Percentiles rank a stretch among this genome's conserved stretches.
Conservation (phyloP, 2,797 vertebrate species). For the Dendrocincla fuliginosa region DNA sequence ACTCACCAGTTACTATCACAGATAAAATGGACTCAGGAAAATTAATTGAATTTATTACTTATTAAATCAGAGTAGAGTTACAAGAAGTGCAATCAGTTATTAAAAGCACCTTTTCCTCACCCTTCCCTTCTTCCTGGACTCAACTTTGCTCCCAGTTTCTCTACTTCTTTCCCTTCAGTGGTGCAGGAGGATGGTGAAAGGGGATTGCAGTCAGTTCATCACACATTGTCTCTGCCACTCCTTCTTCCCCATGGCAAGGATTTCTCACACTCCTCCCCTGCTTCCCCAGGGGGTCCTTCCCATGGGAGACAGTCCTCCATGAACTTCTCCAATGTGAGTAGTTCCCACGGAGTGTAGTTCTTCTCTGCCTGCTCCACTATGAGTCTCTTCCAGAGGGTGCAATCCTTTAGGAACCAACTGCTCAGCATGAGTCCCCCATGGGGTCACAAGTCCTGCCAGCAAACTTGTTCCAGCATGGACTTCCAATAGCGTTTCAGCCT, state of each 20-base stretch:
- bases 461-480: neutral
- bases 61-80: neutral
- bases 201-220: neutral
- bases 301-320: fast-evolving
- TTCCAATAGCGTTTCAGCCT: neutral
- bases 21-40: neutral
- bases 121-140: neutral
- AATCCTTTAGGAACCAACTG: neutral
- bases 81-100: neutral
- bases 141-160: neutral
- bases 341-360: neutral
- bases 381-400: too few species aligned
- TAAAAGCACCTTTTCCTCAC: neutral
- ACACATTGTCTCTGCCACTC: fast-evolving
- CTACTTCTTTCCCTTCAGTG: fast-evolving
- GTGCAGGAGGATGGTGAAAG: neutral
- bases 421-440: neutral
- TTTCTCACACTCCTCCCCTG: neutral
- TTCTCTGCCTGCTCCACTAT: fast-evolving
- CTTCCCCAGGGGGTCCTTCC: fast-evolving
- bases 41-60: neutral
- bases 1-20: neutral
- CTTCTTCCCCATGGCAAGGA: neutral
- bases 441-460: neutral
- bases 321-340: fast-evolving